Evolutionary conservation across 1,140 invertebrate genomes (phyloP).

Genomic region (Luehdorfia chinensis): DNA sequence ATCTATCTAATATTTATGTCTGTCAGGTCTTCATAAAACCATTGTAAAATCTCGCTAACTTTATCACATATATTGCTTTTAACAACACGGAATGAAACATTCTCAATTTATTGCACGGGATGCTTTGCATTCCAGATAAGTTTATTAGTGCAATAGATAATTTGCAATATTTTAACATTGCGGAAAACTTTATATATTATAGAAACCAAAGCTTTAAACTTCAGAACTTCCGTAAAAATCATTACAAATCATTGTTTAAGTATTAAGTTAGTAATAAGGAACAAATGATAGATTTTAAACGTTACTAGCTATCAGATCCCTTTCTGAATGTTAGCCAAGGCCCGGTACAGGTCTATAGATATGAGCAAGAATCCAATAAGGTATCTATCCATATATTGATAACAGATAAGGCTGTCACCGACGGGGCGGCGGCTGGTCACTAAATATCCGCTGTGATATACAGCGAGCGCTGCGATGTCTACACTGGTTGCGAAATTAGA

Average conservation of each 20-base stretch:
- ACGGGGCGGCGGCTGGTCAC: slow-evolving; percentile 42
- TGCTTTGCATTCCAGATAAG: slow-evolving; percentile 24
- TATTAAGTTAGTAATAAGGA: slow-evolving; percentile 29
- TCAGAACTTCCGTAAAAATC: slow-evolving; percentile 7
- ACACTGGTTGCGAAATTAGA: slow-evolving; percentile 67
- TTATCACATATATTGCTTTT: too few relatives aligned
- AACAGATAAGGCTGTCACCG: slow-evolving; percentile 65
- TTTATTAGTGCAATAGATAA: slow-evolving; percentile 1
- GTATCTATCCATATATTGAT: slow-evolving; percentile 66
- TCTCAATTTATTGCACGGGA: slow-evolving; percentile 25
- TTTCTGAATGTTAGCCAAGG: not conserved
- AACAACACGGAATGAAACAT: slow-evolving; percentile 27
- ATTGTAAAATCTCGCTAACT: too few relatives aligned
- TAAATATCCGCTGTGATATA: slow-evolving; percentile 63
- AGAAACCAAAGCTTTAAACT: slow-evolving; percentile 1
- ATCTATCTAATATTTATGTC: too few relatives aligned
- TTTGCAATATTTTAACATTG: slow-evolving; percentile 1
- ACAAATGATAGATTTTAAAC: too few relatives aligned
- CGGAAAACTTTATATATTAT: slow-evolving; percentile 14
- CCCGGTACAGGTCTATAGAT: slow-evolving; percentile 43
- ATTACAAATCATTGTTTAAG: slow-evolving; percentile 17
- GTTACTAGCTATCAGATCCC: too few relatives aligned
- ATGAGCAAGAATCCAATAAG: slow-evolving; percentile 40
- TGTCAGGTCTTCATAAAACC: too few relatives aligned
- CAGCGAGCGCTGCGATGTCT: slow-evolving; percentile 45